A percentile compares a stretch with the other conserved stretches of the same genome.
Evolutionary conservation across 2,888 invertebrate genomes (phyloP).

Genomic region (Adelphocoris suturalis): DNA sequence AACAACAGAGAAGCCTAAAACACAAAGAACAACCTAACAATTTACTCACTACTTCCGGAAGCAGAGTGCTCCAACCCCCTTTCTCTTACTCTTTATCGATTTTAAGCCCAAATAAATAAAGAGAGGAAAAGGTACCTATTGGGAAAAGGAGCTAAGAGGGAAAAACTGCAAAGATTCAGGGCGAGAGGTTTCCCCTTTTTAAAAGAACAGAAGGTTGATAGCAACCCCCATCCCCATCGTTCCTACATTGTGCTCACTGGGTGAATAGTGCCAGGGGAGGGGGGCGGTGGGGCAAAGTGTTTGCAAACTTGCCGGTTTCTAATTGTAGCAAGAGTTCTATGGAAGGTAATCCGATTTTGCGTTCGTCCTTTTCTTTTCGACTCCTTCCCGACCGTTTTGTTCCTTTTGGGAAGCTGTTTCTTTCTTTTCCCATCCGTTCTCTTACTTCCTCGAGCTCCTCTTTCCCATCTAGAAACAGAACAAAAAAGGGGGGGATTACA

Average conservation of each 20-base stretch:
- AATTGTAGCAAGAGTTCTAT: constrained; percentile 57
- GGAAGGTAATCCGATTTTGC: constrained; percentile 62
- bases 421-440: constrained; percentile 17
- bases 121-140: background rate
- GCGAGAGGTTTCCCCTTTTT: background rate
- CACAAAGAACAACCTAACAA: no score
- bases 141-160: background rate
- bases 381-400: constrained; percentile 33
- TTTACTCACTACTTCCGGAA: no score
- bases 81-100: background rate
- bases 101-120: background rate
- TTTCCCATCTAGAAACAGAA: background rate
- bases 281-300: constrained; percentile 23
- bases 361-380: constrained; percentile 47
- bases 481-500: background rate
- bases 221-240: background rate
- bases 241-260: constrained; percentile 5
- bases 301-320: constrained; percentile 65
- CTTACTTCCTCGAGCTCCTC: background rate
- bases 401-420: background rate
- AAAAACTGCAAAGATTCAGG: background rate
- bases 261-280: background rate
- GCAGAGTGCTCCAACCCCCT: no score
- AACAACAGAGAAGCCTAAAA: no score
- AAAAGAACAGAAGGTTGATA: constrained; percentile 1